These are phyloP conservation scores for Pterostichus niger DNA, from an alignment of 2,888 invertebrate genomes.

Conservation along the genomic window DNA sequence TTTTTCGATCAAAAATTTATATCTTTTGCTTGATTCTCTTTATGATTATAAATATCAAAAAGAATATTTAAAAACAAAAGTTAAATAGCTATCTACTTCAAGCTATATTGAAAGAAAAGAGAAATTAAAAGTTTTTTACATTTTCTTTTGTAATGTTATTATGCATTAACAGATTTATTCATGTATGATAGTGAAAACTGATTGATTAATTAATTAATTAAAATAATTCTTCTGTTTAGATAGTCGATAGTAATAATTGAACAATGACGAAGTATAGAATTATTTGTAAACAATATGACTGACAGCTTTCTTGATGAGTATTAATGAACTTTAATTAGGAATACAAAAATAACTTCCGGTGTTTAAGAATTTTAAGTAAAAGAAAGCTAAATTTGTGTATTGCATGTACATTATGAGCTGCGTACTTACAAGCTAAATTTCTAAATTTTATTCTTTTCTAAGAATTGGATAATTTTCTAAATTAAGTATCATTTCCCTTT, in stretches of 20 bases:
- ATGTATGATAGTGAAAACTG: slow-evolving; percentile 4
- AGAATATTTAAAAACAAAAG: too few relatives aligned
- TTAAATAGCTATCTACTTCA: too few relatives aligned
- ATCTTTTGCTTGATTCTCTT: too few relatives aligned
- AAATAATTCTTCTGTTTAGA: background rate
- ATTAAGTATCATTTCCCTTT: slow-evolving; percentile 35
- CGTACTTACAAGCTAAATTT: background rate
- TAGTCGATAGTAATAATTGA: background rate
- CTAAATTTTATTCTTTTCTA: slow-evolving; percentile 18
- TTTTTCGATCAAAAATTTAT: too few relatives aligned
- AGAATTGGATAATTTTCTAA: slow-evolving; percentile 37
- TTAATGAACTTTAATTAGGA: slow-evolving; percentile 27
- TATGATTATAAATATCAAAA: too few relatives aligned
- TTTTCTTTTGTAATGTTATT: too few relatives aligned
- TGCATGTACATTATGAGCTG: slow-evolving; percentile 9
- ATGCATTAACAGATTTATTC: too few relatives aligned
- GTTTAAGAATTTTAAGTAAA: slow-evolving; percentile 8
- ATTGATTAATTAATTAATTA: slow-evolving; percentile 16
- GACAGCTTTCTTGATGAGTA: slow-evolving; percentile 9
- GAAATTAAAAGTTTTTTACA: too few relatives aligned
- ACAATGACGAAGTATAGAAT: slow-evolving; percentile 7
- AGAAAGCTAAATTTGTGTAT: slow-evolving; percentile 6
- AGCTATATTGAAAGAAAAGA: too few relatives aligned
- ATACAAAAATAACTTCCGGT: slow-evolving; percentile 16
- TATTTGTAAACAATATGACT: background rate